Conservation (phyloP, 2,888 invertebrate genomes). For the Dendrolimus houi region DNA sequence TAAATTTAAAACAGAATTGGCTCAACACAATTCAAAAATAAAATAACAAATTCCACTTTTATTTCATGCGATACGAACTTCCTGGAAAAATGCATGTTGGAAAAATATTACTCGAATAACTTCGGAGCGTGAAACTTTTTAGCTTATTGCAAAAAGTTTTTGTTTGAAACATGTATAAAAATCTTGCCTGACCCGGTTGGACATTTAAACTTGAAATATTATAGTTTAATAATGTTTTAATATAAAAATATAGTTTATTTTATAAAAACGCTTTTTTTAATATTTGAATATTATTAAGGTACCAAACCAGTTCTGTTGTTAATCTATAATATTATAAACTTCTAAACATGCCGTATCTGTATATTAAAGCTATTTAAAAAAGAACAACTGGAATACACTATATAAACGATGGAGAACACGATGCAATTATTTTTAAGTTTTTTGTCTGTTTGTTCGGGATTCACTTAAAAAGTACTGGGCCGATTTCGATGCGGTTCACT, state of each 20-base stretch:
- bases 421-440: too few relatives aligned
- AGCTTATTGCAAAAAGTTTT: neutral
- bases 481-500: too few relatives aligned
- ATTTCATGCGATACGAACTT: neutral
- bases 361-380: too few relatives aligned
- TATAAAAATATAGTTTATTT: neutral
- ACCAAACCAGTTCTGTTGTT: too few relatives aligned
- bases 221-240: neutral
- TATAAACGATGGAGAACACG: too few relatives aligned
- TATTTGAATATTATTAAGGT: too few relatives aligned
- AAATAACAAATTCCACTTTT: neutral
- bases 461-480: too few relatives aligned
- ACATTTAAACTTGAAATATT: neutral
- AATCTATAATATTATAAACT: too few relatives aligned
- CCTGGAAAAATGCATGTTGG: neutral
- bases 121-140: neutral
- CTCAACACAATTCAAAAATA: neutral
- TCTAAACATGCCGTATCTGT: too few relatives aligned
- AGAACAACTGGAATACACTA: too few relatives aligned
- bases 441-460: too few relatives aligned
- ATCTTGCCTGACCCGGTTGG: neutral
- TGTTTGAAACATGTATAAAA: neutral
- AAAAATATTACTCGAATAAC: neutral
- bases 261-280: too few relatives aligned
- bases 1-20: neutral